Evolutionary conservation across 2,888 invertebrate species (phyloP).

Genomic region (Drosophila infuscata): DNA sequence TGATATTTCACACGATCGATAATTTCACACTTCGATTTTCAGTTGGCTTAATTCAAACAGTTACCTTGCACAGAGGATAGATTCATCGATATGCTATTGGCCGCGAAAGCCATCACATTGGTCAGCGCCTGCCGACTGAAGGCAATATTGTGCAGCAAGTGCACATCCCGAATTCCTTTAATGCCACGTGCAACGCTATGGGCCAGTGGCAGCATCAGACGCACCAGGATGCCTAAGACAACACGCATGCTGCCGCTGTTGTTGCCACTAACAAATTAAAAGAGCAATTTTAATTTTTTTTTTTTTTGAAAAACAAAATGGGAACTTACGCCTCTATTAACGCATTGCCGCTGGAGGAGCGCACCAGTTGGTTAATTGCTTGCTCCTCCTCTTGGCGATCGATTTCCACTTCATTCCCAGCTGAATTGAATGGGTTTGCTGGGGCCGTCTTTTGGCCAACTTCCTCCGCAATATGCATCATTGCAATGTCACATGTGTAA

Average conservation of each 20-base stretch:
- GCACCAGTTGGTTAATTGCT: slow-evolving; percentile 77
- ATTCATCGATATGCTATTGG: slow-evolving; percentile 84
- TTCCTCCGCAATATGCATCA: slow-evolving; percentile 68
- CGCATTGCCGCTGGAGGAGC: slow-evolving; percentile 64
- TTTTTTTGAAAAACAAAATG: too few relatives aligned
- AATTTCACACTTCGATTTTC: slow-evolving; percentile 5
- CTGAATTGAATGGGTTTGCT: slow-evolving; percentile 15
- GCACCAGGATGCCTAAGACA: slow-evolving; percentile 82
- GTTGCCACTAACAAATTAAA: slow-evolving; percentile 29
- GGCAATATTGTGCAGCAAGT: slow-evolving; percentile 79
- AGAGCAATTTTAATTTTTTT: accelerated
- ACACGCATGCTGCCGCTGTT: slow-evolving; percentile 81
- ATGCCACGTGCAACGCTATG: slow-evolving; percentile 83
- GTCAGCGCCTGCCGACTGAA: slow-evolving; percentile 82
- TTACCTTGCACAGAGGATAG: slow-evolving; percentile 84
- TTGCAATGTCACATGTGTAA: slow-evolving; percentile 71
- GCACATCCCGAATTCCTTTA: slow-evolving; percentile 83
- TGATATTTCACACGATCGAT: slow-evolving; percentile 9
- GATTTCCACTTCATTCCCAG: slow-evolving; percentile 71
- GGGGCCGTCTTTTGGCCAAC: slow-evolving; percentile 22
- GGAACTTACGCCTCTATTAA: slow-evolving; percentile 73
- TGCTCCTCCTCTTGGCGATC: slow-evolving; percentile 79
- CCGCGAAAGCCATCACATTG: slow-evolving; percentile 84
- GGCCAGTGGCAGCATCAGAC: slow-evolving; percentile 83
- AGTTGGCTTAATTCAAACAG: slow-evolving; percentile 17